These are phyloP conservation scores for Perithous albicinctus DNA, from an alignment of 2,888 invertebrate genomes.

Conservation along the genomic window DNA sequence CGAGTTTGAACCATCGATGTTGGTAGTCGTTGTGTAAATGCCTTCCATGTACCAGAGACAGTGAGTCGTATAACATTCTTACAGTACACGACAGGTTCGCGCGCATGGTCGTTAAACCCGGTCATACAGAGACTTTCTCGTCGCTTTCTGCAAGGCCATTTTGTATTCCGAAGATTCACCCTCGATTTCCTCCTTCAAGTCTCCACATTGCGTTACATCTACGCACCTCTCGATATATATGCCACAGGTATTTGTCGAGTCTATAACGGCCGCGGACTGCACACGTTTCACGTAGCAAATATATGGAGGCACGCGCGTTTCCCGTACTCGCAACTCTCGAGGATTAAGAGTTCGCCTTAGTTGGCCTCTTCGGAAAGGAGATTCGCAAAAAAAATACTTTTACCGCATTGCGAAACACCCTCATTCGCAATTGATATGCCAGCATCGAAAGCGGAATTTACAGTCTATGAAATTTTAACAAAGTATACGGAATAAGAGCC, in stretches of 20 bases:
- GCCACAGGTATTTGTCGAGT: conserved; percentile 16
- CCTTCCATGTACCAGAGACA: conserved; percentile 2
- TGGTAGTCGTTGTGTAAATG: background rate
- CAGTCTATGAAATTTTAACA: conserved; percentile 51
- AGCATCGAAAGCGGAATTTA: conserved; percentile 45
- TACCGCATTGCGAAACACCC: conserved; percentile 46
- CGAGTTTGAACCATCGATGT: conserved; percentile 29
- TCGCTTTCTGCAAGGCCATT: conserved; percentile 79
- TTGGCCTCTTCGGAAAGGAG: conserved; percentile 37
- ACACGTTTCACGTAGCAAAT: conserved; percentile 55
- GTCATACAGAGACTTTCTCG: conserved; percentile 77
- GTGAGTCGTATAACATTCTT: conserved; percentile 9
- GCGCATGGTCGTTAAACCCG: conserved; percentile 74
- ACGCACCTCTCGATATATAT: conserved; percentile 30
- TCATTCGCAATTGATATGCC: conserved; percentile 53
- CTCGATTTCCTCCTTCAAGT: conserved; percentile 75
- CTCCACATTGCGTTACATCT: conserved; percentile 62
- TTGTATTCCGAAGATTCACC: conserved; percentile 79
- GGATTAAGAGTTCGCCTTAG: conserved; percentile 1
- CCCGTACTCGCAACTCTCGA: conserved; percentile 11
- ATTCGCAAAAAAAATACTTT: conserved; percentile 49
- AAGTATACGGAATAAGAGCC: conserved; percentile 14
- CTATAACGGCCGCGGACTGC: conserved; percentile 31
- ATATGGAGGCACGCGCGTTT: conserved; percentile 50
- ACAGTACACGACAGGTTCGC: conserved; percentile 14